Conservation (phyloP, 2,113 vertebrate genomes). For the Orthonyx spaldingii region DNA sequence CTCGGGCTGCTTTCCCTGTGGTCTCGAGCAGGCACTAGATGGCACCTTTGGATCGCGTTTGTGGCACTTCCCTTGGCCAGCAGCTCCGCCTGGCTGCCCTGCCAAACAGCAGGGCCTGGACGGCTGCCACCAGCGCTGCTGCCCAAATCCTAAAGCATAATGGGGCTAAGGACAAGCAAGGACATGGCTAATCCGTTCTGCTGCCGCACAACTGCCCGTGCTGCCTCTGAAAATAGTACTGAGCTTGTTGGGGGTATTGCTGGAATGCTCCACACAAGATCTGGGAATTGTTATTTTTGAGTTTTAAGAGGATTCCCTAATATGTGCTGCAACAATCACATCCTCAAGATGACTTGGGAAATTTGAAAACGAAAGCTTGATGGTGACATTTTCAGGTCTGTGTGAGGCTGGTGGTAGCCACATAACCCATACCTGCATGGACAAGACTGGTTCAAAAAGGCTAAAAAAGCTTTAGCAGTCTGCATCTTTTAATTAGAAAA, state of each 20-base stretch:
- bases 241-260: neutral
- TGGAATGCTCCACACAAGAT: neutral
- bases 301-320: neutral
- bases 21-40: conserved; percentile 29
- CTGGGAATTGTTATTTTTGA: neutral
- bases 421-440: neutral
- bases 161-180: conserved; percentile 42
- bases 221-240: neutral
- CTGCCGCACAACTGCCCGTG: neutral
- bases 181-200: neutral
- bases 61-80: neutral
- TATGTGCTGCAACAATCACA: neutral
- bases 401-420: neutral
- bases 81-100: neutral
- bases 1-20: neutral
- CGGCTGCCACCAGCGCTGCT: neutral
- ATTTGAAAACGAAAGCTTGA: neutral
- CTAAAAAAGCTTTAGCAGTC: neutral
- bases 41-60: conserved; percentile 21
- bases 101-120: neutral
- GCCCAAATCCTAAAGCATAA: neutral
- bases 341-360: neutral
- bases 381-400: neutral
- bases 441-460: neutral
- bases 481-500: neutral